Conservation (phyloP, 1,140 invertebrate genomes). For the Euglossa dilemma region DNA sequence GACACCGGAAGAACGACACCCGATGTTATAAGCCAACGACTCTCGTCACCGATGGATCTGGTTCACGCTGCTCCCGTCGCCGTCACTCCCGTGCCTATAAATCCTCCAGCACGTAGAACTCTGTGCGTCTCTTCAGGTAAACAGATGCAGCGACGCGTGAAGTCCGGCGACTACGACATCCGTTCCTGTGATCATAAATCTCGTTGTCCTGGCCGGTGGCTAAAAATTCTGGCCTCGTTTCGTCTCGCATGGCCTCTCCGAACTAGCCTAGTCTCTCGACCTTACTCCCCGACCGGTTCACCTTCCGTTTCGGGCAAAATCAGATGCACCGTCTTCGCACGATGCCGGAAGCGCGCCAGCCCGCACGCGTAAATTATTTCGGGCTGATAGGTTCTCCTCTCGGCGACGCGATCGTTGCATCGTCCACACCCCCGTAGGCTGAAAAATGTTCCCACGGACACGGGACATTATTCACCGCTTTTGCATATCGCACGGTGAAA, state of each 20-base stretch:
- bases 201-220: constrained; percentile 16
- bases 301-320: neutral
- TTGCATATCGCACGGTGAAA: constrained; percentile 43
- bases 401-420: constrained; percentile 5
- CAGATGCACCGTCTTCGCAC: constrained; percentile 24
- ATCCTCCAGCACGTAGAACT: constrained; percentile 23
- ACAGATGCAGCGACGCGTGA: neutral
- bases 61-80: neutral
- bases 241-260: neutral
- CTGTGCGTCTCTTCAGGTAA: neutral
- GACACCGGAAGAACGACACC: neutral
- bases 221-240: constrained; percentile 45
- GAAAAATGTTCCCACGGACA: constrained; percentile 39
- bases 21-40: neutral
- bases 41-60: neutral
- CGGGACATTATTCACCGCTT: constrained; percentile 32
- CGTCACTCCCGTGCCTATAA: neutral
- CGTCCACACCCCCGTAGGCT: neutral
- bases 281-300: neutral
- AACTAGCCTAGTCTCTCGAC: neutral
- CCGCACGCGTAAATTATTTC: constrained; percentile 54
- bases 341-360: neutral
- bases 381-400: constrained; percentile 17
- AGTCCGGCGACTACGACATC: neutral
- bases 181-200: constrained; percentile 3